Base-by-base conservation (phyloP, 2,888 invertebrate species). In the Gerosis bhagava region DNA sequence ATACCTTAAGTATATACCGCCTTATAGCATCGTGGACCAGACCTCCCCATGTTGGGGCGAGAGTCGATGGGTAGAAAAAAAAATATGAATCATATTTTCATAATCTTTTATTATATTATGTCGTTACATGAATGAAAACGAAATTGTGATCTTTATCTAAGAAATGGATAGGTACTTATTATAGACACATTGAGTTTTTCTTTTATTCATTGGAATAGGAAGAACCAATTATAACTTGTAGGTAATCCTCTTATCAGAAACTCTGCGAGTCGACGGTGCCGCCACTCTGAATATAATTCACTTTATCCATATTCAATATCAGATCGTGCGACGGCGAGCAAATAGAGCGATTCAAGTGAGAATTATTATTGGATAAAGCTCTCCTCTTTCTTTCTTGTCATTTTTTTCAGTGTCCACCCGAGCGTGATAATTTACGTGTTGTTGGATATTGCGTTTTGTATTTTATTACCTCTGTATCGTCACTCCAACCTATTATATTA, bases 301-400 rank as follows among this genome's bases (percentile, higher is more conserved):
- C 80, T 83, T 84, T 84, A 83, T 83, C 82, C 81, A 83, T 83
- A 86, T 86, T 87, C 83, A 84, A 86, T 86, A 86, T 86, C 86
- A 82, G 81, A 83, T 83, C 81, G 80, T 70, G 75, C 80, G 79
- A 81, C 79, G 76, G 69, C 73, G 78, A 73, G 77, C 83, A 87
- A 87, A 86, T 84, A 84, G 80, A 83, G 74, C 83, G 81, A 79
- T 77, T 77, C 82, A 73, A 86, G 82, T 84, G 84, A 83, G 76
- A 83, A 84, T 84, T 86, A 83, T 84, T 83, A 84, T 87, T 83
- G 83, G 76, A 83, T 84, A 81, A 82, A 81, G 75, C 77, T 69
- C 74, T 73, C 67, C 74, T 78, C 73, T 73, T 77, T 78, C 73
- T 70, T 78, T 63, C 71, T 78, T 67, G 69, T 76, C 80, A n/a